Base-by-base conservation (phyloP, 2,797 vertebrate species). In the Neostethus bicornis region DNA sequence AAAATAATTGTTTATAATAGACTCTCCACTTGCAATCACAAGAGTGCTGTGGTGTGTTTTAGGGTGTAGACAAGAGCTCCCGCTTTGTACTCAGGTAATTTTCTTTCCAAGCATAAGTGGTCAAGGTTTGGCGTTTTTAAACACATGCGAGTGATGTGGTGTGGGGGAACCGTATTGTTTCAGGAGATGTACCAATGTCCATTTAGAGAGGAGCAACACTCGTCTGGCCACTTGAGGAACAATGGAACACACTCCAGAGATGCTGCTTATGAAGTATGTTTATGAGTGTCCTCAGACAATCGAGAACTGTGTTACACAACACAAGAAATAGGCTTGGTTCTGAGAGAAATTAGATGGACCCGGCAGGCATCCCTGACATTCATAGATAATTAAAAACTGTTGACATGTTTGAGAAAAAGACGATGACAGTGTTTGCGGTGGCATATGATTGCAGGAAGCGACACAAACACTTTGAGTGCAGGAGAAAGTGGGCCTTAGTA, bases 171-270 rank as follows among this genome's bases (percentile, higher is more conserved):
- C 5, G 61, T 89, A 95, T 95, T 95, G 94, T 96, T 95, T 95
- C 94, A 92, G 92, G 93, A 94, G 83, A 94, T 93, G 93, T 87
- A 90, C 91, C 93, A 93, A 92, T 87, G 91, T 93, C 94, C 92
- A 92, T 94, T 93, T 94, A 92, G 93, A 96, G 94, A 89, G 92
- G 90, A 85, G 93, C 92, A 92, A 94, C 94, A 94, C 93, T 93
- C 93, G 92, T 91, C 92, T 91, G 88, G 91, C 94, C 94, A 96
- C 94, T 95, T 93, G 93, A 94, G 91, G 92, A 94, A 95, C 94
- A 95, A 95, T 94, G 93, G 94, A 94, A 94, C 93, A 93, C 93
- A 94, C 92, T 94, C 93, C 94, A 95, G 93, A 94, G 94, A 94
- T 90, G 91, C 93, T 73, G 86, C 44, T 44, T 70, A 85, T 90